phyloP scores from a whole-genome alignment of 1,140 invertebrate genomes.

The Drosophila suzukii region DNA sequence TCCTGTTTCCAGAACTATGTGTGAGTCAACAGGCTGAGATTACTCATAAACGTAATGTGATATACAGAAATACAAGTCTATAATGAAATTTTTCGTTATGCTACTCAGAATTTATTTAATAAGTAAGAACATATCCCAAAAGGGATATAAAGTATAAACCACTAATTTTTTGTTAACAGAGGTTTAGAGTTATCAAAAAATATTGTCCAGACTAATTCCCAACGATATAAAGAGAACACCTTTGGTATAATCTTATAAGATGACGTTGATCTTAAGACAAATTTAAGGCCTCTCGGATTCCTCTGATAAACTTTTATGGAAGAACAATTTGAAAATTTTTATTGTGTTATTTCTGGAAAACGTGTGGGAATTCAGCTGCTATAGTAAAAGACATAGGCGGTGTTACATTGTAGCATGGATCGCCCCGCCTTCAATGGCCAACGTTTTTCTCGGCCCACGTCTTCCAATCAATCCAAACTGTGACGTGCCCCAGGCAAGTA shows the following conservation, averaged over 20 bases:
- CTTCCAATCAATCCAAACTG: conserved; percentile 60
- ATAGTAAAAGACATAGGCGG: not conserved
- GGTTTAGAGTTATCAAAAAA: too few species aligned
- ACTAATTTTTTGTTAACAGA: too few species aligned
- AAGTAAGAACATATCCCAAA: too few species aligned
- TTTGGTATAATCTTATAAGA: not conserved
- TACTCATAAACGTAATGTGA: too few species aligned
- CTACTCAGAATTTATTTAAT: too few species aligned
- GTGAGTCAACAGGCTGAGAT: too few species aligned
- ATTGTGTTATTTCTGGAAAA: conserved; percentile 12
- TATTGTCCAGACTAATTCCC: not conserved
- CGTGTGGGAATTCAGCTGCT: conserved; percentile 30
- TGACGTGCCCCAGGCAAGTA: conserved; percentile 50
- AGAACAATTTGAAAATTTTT: conserved; percentile 12
- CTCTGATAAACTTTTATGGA: conserved; percentile 6
- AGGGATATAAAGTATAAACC: too few species aligned
- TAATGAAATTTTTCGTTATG: too few species aligned
- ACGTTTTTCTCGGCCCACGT: conserved; percentile 42
- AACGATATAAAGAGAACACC: not conserved
- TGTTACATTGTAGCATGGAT: conserved; percentile 19
- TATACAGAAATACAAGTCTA: too few species aligned
- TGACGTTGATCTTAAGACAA: not conserved
- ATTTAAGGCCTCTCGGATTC: not conserved
- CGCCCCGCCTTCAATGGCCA: conserved; percentile 8
- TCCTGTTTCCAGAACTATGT: too few species aligned